phyloP scores from a whole-genome alignment of 2,797 vertebrate species.

The Tragopan temminckii region DNA sequence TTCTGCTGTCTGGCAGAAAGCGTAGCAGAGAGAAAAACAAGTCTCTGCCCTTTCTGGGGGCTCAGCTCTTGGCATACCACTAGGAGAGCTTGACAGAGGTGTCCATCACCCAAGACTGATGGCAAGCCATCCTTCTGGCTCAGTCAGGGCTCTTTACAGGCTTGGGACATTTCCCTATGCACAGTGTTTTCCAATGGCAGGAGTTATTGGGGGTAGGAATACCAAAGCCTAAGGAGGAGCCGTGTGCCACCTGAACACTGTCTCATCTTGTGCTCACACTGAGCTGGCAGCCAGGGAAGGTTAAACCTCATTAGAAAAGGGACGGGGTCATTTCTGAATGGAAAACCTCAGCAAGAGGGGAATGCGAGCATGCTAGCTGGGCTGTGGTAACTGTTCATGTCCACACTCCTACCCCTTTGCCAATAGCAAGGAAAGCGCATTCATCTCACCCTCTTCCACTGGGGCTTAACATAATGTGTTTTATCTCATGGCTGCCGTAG shows the following conservation, averaged over 20 bases:
- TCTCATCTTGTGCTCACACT: neutral
- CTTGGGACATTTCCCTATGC: neutral
- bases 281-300: neutral
- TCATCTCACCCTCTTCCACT: neutral
- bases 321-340: fast-evolving
- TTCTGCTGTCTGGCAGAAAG: constrained; percentile 51
- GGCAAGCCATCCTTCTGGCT: neutral
- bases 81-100: neutral
- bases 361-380: neutral
- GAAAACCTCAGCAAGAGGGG: neutral
- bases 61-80: neutral
- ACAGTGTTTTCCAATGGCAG: fast-evolving
- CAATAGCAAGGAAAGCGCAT: neutral
- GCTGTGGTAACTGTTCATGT: neutral
- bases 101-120: neutral
- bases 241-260: fast-evolving
- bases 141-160: neutral
- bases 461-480: constrained; percentile 9
- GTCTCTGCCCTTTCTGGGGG: neutral
- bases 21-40: constrained; percentile 32
- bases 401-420: neutral
- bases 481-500: constrained; percentile 10
- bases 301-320: fast-evolving
- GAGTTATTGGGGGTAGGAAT: neutral
- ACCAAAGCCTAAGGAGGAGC: neutral